These are phyloP conservation scores for Corythornis cristatus DNA, from an alignment of 2,113 vertebrate genomes.

Conservation along the genomic window DNA sequence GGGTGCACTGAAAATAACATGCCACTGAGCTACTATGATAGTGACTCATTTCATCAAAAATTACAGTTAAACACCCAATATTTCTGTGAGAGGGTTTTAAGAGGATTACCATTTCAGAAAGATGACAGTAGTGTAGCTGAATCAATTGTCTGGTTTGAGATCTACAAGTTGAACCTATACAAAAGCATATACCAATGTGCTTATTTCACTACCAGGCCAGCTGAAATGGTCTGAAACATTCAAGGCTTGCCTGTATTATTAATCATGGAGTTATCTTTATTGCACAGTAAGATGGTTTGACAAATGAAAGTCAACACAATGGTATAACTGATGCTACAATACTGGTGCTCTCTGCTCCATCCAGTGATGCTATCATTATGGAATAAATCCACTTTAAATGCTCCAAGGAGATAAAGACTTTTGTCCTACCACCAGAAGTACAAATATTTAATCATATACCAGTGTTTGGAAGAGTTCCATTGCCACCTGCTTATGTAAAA, in stretches of 20 bases:
- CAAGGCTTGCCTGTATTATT: background rate
- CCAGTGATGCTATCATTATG: background rate
- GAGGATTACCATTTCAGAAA: background rate
- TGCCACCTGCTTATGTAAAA: background rate
- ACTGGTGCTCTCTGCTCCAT: background rate
- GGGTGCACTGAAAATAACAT: background rate
- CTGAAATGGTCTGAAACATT: background rate
- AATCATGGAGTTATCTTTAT: conserved; percentile 57
- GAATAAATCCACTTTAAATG: conserved; percentile 39
- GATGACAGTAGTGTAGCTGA: background rate
- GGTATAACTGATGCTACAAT: background rate
- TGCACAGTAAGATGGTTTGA: conserved; percentile 42
- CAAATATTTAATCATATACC: background rate
- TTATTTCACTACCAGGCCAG: background rate
- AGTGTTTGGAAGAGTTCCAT: background rate
- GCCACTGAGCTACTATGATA: background rate
- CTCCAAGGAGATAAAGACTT: background rate
- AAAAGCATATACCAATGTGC: background rate
- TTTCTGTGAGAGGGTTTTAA: background rate
- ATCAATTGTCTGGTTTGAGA: background rate
- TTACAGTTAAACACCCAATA: background rate
- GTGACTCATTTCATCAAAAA: background rate
- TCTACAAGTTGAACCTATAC: background rate
- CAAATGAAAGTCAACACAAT: background rate
- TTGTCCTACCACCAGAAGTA: background rate